Evolutionary conservation across 1,140 invertebrate species (phyloP), one percentile per base, ranked within the genome.

Genomic region (Drosophila funebris): DNA sequence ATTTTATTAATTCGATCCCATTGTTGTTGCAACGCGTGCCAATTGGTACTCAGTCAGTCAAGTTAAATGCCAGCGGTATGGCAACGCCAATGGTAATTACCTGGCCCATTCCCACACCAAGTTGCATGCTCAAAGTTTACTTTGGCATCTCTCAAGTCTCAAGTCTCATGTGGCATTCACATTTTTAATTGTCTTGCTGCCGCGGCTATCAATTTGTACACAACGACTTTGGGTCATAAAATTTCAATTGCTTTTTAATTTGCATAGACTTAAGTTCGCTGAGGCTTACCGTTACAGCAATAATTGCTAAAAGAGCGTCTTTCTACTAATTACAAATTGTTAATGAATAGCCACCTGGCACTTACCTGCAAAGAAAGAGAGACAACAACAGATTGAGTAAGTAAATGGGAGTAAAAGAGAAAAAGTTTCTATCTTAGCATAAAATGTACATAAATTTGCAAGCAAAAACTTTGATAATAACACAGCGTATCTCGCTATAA

Each of bases 161-260:
- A 62, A 78, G 79, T 78, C 79, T 78, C 79, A 83, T 83, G 76
- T 83, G 80, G 80, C 80, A 62, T 64, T 79, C 60, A 63, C 53
- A 75, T 72, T 84, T 84, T 83, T 83, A 83, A 85, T 83, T 83
- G 80, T 73, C 62, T 7, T n/a, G 13, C 31, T 3, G 11, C 13
- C 27, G 20, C 46, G 61, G 67, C 80, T 61, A 85, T 83, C 78
- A 83, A 83, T 83, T 83, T 84, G 58, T 61, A 63, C 48, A 4
- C 63, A 63, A 29, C 69, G 61, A 72, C 78, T 78, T 77, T 73
- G 70, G 80, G 66, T 53, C 72, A 84, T 83, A 84, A 83, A 83
- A 80, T 83, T 83, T 83, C 80, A 84, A 84, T 85, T 84, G 80
- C 81, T 74, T 85, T 85, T 85, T 85, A 85, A 84, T 84, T 84